Evolutionary conservation across 2,113 vertebrate species (phyloP).

Genomic region (Zootoca vivipara): DNA sequence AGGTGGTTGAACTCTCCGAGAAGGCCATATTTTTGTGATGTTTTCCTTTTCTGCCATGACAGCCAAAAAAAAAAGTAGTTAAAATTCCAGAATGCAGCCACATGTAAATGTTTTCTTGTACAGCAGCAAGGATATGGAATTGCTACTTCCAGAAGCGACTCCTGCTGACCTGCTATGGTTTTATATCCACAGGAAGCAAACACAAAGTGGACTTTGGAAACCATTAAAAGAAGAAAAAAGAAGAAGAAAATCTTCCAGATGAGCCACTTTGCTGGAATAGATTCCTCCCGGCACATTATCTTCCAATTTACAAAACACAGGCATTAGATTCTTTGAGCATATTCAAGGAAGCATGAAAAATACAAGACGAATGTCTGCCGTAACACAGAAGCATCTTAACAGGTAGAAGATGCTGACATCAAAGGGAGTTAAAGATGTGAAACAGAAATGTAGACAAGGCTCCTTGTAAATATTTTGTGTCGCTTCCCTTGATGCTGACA

Average conservation of each 20-base stretch:
- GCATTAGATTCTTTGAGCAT: slow-evolving; percentile 27
- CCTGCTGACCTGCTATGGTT: background rate
- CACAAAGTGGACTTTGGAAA: background rate
- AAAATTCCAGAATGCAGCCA: background rate
- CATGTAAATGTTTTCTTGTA: background rate
- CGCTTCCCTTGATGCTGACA: background rate
- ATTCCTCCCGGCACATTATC: background rate
- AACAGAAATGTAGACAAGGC: background rate
- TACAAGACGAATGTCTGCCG: background rate
- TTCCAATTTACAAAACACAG: slow-evolving; percentile 43
- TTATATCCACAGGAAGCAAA: background rate
- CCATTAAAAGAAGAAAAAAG: slow-evolving; percentile 31
- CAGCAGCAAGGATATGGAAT: background rate
- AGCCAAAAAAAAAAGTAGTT: background rate
- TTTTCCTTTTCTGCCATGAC: background rate
- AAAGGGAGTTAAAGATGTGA: slow-evolving; percentile 32
- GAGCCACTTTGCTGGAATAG: background rate
- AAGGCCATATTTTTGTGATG: background rate
- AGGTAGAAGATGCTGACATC: slow-evolving; percentile 24
- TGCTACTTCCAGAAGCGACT: slow-evolving; percentile 12
- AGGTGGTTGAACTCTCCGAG: background rate
- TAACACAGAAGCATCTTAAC: background rate
- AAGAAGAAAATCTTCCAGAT: background rate
- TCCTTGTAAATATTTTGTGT: background rate
- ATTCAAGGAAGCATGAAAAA: slow-evolving; percentile 39